Evolutionary conservation across 2,113 vertebrate genomes (phyloP), one percentile per base, ranked within the genome.

Genomic region (Notarius lentiginosus): DNA sequence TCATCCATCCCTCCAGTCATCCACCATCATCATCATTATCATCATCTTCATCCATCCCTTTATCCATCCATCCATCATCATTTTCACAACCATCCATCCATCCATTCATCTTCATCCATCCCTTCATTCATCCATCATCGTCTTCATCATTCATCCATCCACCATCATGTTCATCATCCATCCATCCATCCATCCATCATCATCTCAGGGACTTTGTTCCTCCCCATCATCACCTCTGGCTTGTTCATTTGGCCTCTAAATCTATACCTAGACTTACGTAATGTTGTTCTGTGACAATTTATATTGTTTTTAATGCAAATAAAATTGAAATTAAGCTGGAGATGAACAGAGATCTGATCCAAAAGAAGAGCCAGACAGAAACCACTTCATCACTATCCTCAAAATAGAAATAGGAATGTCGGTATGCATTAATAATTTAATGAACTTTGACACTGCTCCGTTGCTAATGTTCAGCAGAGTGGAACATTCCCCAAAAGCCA

Each of bases 371-470:
- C 70, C 87, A 88, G 80, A 90, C 34, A 10, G 75, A 77, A 85
- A 9, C 58, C 88, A 85, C 89, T 89, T 87, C 89, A 72, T 51
- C 81, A 83, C 24, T 82, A 56, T 75, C 86, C 89, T 75, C 41
- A 61, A 90, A 91, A 92, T 90, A 90, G 73, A 91, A 66, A 88
- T 66, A 30, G 34, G 49, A 65, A 87, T 63, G 56, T 83, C 86
- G 68, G 89, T 65, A 30, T 66, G 68, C 24, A 83, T 93, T 87
- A 30, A 87, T 92, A 55, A 88, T 84, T 89, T 56, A 89, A 79
- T 79, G 85, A 85, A 61, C 84, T 86, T 86, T 84, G 85, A 87
- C 90, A 70, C 81, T 86, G 84, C 63, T 80, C 63, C 86, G 88
- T 83, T 66, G 55, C 79, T 86, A 58, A 86, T 90, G 63, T 83